A percentile compares a stretch with the other conserved stretches of the same genome.
Evolutionary conservation across 2,888 invertebrate genomes (phyloP).

Genomic region (Seira sanloemensis): DNA sequence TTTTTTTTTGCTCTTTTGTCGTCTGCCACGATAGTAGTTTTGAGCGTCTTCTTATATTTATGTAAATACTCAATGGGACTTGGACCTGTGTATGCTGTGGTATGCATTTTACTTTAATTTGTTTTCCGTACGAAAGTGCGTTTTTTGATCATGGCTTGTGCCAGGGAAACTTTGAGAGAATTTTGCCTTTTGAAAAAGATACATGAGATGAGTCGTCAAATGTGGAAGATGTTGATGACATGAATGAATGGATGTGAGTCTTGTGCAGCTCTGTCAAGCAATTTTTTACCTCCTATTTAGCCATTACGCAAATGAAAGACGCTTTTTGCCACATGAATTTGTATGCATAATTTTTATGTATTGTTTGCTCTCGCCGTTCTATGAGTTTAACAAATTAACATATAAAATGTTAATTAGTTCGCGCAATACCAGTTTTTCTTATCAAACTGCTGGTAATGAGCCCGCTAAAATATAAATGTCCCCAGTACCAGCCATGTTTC

Average conservation of each 20-base stretch:
- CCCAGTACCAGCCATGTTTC: too few relatives aligned
- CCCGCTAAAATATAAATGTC: too few relatives aligned
- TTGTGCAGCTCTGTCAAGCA: neutral
- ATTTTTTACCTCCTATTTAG: neutral
- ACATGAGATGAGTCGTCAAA: neutral
- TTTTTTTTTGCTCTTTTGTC: conserved; percentile 27
- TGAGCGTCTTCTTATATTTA: neutral
- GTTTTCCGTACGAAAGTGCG: neutral
- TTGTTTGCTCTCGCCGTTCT: neutral
- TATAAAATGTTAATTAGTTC: conserved; percentile 1
- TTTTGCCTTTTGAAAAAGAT: neutral
- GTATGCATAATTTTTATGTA: neutral
- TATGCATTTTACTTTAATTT: conserved; percentile 4
- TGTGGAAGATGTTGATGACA: neutral
- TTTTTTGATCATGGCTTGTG: conserved; percentile 4
- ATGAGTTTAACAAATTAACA: conserved; percentile 1
- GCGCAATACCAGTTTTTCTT: neutral
- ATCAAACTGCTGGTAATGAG: neutral
- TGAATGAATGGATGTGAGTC: conserved; percentile 4
- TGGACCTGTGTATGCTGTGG: too few relatives aligned
- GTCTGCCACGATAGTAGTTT: neutral
- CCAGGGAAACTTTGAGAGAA: too few relatives aligned
- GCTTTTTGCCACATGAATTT: neutral
- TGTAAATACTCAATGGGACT: too few relatives aligned
- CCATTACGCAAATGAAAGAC: neutral